A percentile compares a stretch with the other conserved stretches of the same genome.
Conservation (phyloP, 1,140 invertebrate species). For the Adelges cooleyi region DNA sequence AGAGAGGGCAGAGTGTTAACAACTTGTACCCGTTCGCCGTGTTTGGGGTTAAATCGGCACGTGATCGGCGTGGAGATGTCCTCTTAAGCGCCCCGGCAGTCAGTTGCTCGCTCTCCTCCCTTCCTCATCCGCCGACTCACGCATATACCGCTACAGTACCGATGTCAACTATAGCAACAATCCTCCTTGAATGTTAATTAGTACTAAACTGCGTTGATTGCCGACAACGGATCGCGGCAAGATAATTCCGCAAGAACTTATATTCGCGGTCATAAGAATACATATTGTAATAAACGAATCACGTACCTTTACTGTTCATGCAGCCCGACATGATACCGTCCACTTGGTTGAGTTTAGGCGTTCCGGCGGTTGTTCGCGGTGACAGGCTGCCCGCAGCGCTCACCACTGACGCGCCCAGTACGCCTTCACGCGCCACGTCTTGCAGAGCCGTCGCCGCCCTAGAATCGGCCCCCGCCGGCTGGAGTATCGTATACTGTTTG, state of each 20-base stretch:
- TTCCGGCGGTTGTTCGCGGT: neutral
- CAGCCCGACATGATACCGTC: conserved; percentile 1
- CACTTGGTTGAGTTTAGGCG: neutral
- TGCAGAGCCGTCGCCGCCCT: conserved; percentile 64
- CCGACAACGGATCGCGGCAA: neutral
- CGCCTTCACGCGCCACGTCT: conserved; percentile 54
- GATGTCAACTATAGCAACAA: neutral
- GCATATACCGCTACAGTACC: neutral
- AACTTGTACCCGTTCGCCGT: conserved; percentile 7
- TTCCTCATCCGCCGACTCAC: neutral
- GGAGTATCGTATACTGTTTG: conserved; percentile 70
- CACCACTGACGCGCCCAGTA: conserved; percentile 52
- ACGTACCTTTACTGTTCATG: conserved; percentile 15
- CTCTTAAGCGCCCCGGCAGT: neutral
- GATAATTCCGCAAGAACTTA: neutral
- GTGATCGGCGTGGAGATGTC: conserved; percentile 26
- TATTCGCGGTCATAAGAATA: too few relatives aligned
- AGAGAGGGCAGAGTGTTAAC: neutral
- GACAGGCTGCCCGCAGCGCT: conserved; percentile 38
- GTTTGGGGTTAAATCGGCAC: conserved; percentile 24
- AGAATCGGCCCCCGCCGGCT: conserved; percentile 62
- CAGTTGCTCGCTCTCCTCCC: neutral
- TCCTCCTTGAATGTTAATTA: conserved; percentile 27
- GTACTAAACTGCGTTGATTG: neutral
- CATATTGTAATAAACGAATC: too few relatives aligned